Percentiles rank a stretch among this genome's conserved stretches.
phyloP scores from a whole-genome alignment of 2,797 vertebrate genomes.

The Erethizon dorsatum region DNA sequence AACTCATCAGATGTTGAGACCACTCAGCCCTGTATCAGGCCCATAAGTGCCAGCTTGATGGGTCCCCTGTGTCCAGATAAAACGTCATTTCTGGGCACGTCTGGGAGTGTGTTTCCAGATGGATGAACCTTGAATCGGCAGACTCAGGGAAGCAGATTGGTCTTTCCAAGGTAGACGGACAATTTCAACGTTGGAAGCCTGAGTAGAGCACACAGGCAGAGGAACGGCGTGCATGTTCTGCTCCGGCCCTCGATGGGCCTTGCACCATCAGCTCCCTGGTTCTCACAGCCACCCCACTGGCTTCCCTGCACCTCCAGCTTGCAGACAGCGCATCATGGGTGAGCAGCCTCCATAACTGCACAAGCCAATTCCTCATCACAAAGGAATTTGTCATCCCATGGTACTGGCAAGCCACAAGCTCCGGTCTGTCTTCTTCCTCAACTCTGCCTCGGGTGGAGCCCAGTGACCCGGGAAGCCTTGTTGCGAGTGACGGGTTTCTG shows the following conservation, averaged over 20 bases:
- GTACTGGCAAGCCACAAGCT: neutral
- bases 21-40: neutral
- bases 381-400: neutral
- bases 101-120: neutral
- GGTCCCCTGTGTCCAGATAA: neutral
- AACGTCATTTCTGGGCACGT: neutral
- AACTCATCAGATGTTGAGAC: neutral
- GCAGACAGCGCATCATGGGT: too few relatives aligned
- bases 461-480: rapidly evolving
- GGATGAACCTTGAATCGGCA: neutral
- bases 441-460: rapidly evolving
- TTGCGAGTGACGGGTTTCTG: neutral
- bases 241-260: neutral
- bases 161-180: neutral
- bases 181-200: rapidly evolving
- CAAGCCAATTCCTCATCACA: neutral
- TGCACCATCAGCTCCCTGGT: too few relatives aligned
- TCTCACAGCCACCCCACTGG: neutral
- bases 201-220: neutral
- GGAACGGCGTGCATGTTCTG: neutral
- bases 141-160: neutral
- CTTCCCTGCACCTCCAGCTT: neutral
- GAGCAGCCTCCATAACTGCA: too few relatives aligned
- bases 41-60: neutral
- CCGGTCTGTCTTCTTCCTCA: neutral